Evolutionary conservation across 2,113 vertebrate species (phyloP), one percentile per base, ranked within the genome.

Genomic region (Eudyptes chrysolophus): DNA sequence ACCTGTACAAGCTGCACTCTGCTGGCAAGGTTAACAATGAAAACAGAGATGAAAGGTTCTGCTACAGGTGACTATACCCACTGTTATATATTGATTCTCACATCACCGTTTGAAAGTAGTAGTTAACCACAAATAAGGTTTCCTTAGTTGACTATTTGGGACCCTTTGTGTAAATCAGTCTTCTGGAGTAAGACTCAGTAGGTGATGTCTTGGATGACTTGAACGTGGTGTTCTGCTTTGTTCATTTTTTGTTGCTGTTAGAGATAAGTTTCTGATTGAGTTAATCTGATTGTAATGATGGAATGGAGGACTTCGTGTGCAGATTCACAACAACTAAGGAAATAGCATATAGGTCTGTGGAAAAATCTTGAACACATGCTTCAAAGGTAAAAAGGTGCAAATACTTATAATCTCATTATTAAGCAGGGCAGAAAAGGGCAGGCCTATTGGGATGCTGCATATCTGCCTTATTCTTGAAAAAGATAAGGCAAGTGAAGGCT

Each of bases 81-180:
- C 48, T 42, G 8, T 26, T 40, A 25, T 1, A 0, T 24, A 14
- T 16, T 24, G 40, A 42, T 36, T 42, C 46, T 75, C 16, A 29
- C 13, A 8, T 51, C 36, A 13, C 36, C 0, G 0, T 69, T 36
- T 25, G 27, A 77, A 19, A 77, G 19, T 5, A 66, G 24, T 15
- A 69, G 42, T 64, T 44, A 57, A 69, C 18, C 10, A 48, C 14
- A 66, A 86, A 40, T 16, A 21, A 9, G 6, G 14, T 48, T 68
- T 75, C 19, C 30, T 54, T 54, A 48, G 21, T 7, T 68, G 48
- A 66, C 19, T 58, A 5, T 25, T 49, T 49, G 44, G 32, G 51
- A 25, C 22, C 27, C 13, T 83, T 55, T 38, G 27, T 82, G 21
- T 82, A 58, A 65, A 77, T 58, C 10, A 10, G 36, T 44, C 29